A percentile compares a stretch with the other conserved stretches of the same genome.
Evolutionary conservation across 1,140 invertebrate species (phyloP).

Genomic region (Pinna nobilis): DNA sequence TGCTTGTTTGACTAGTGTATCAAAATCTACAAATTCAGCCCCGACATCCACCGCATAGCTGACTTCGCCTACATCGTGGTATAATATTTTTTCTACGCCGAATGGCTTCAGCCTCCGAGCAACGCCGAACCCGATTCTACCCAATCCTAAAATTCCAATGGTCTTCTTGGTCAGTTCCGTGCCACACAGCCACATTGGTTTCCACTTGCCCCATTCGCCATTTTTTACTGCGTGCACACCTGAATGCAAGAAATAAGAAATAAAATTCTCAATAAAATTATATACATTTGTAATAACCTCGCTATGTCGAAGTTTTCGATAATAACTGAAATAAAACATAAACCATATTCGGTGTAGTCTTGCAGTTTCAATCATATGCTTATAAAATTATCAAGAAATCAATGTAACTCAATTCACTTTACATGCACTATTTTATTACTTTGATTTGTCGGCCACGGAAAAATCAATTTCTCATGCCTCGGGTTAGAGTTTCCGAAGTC

Average conservation of each 20-base stretch:
- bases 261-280: background rate
- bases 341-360: too few relatives aligned
- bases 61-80: slow-evolving; percentile 81
- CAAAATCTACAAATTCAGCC: slow-evolving; percentile 80
- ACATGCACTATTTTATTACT: too few relatives aligned
- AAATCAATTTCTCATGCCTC: too few relatives aligned
- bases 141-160: slow-evolving; percentile 90
- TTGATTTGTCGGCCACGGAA: too few relatives aligned
- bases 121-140: slow-evolving; percentile 82
- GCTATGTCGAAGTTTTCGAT: too few relatives aligned
- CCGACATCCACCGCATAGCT: slow-evolving; percentile 79
- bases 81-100: slow-evolving; percentile 82
- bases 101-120: slow-evolving; percentile 82
- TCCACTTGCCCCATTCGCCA: slow-evolving; percentile 80
- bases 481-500: too few relatives aligned
- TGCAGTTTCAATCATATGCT: background rate
- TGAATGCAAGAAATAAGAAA: slow-evolving; percentile 26
- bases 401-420: too few relatives aligned
- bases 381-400: background rate
- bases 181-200: slow-evolving; percentile 92
- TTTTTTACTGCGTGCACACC: slow-evolving; percentile 59
- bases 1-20: slow-evolving; percentile 59
- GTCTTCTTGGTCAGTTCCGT: slow-evolving; percentile 84
- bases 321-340: too few relatives aligned
- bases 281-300: background rate